Conservation (phyloP, 2,797 vertebrate genomes). For the Fratercula arctica region DNA sequence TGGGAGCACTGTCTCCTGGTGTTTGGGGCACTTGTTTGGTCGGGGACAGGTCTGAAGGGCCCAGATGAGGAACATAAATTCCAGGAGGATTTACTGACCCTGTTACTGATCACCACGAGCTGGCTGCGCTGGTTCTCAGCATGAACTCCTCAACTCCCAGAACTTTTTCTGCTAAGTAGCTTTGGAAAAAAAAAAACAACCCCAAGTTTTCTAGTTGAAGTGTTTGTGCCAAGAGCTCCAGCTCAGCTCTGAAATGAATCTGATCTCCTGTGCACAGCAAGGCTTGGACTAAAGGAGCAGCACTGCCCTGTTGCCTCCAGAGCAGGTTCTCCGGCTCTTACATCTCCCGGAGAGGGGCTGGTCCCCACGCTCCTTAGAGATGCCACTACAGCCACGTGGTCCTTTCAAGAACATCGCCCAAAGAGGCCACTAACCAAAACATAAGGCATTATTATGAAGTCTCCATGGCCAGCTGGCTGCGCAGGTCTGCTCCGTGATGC, state of each 20-base stretch:
- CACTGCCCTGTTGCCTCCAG: background rate
- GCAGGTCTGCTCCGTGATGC: background rate
- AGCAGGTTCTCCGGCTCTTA: background rate
- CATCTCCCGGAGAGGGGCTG: background rate
- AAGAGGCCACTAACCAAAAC: background rate
- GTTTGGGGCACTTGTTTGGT: background rate
- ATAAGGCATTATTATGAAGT: background rate
- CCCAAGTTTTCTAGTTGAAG: background rate
- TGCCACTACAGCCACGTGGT: background rate
- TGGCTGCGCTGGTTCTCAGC: background rate
- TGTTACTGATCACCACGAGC: rapidly evolving
- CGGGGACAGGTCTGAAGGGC: background rate
- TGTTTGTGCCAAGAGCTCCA: background rate
- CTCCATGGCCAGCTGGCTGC: background rate
- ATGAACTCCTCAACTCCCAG: background rate
- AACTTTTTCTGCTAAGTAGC: background rate
- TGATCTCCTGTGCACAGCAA: background rate
- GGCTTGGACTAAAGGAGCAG: background rate
- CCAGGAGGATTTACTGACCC: background rate
- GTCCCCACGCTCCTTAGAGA: background rate
- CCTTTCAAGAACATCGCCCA: background rate
- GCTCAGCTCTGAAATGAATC: background rate
- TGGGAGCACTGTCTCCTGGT: background rate
- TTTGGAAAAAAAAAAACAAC: background rate
- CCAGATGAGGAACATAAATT: background rate